Evolutionary conservation across 2,888 invertebrate genomes (phyloP), one percentile per base, ranked within the genome.

Genomic region (Seladonia tumulorum): DNA sequence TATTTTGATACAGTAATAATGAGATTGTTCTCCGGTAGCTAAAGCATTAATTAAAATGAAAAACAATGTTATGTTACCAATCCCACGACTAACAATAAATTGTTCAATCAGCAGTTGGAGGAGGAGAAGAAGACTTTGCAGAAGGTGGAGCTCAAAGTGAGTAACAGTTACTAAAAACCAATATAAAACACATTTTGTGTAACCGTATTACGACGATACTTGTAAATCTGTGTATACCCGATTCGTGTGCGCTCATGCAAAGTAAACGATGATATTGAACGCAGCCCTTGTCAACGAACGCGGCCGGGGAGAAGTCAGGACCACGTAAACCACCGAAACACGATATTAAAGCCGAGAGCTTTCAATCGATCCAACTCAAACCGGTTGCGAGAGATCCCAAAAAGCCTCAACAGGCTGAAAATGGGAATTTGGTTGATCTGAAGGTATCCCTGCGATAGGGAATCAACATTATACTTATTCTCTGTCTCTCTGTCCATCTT

Each of bases 311-410:
- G 88, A 96, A 95, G 92, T 93, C 91, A 88, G 95, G 95, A 92
- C 92, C 92, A 83, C 95, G 96, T 89, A 94, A 95, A 94, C 96
- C 93, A 94, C 95, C 92, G 93, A 95, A 93, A 91, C 88, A 90
- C 93, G 95, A 95, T 89, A 94, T 95, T 91, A 95, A 95, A 94
- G 94, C 95, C 92, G 96, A 96, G 93, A 96, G 95, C 92, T 97
- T 97, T 95, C 95, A 96, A 93, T 95, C 95, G 89, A 95, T 97
- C 89, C 96, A 96, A 93, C 96, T 97, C 92, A 97, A 97, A 95
- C 97, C 96, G 75, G 95, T 96, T 88, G 93, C 94, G 88, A 95
- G 95, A 91, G 91, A 93, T 72, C 79, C 85, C 71, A 94, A 94
- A 92, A 82, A 89, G 90, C 91, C 93, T 85, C 90, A 93, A 79